Evolutionary conservation across 35 echinoderm and acorn worm species (phyloP).

Genomic region (Heliocidaris erythrogramma): DNA sequence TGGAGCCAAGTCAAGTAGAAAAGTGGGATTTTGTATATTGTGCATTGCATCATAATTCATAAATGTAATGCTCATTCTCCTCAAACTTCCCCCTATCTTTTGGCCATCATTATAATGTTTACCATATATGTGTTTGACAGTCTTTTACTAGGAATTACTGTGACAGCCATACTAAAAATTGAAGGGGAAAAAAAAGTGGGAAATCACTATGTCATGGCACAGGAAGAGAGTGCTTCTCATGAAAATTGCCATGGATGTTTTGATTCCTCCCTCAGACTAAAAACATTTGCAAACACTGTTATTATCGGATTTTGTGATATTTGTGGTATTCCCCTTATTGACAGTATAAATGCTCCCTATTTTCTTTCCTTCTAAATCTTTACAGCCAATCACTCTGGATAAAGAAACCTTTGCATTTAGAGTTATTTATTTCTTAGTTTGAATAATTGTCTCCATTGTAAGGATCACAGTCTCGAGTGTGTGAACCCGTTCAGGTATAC

Average conservation of each 20-base stretch:
- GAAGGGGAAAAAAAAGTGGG: no score
- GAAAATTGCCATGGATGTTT: not conserved
- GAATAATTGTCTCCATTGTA: no score
- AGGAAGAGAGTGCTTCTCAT: not conserved
- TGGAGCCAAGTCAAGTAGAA: not conserved
- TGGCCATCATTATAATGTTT: not conserved
- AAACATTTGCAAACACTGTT: not conserved
- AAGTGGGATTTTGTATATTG: not conserved
- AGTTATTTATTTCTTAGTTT: no score
- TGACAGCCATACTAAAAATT: not conserved
- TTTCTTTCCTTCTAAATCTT: not conserved
- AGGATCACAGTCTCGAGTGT: no score
- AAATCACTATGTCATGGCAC: not conserved
- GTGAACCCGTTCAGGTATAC: no score
- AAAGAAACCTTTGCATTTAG: not conserved
- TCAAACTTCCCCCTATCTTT: not conserved
- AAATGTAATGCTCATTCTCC: not conserved
- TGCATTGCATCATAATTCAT: not conserved
- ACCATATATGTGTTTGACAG: not conserved
- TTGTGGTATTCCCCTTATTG: not conserved
- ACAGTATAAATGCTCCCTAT: not conserved
- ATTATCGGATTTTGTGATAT: not conserved
- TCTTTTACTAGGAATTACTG: not conserved
- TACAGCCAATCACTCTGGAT: not conserved
- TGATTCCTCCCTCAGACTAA: not conserved